Evolutionary conservation across 2,113 vertebrate genomes (phyloP), one percentile per base, ranked within the genome.

Genomic region (Neogobius melanostomus): DNA sequence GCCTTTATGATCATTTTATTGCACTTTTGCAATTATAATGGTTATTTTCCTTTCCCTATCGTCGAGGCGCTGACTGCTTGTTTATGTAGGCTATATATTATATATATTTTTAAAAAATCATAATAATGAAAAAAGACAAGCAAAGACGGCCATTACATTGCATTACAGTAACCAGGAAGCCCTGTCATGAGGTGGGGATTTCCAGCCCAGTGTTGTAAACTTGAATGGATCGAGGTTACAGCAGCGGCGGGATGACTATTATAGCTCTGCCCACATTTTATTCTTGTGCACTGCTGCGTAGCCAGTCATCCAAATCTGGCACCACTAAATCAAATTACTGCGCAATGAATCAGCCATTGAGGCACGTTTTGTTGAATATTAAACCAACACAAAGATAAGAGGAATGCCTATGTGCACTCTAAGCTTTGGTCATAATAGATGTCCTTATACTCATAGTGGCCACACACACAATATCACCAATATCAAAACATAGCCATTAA

Each of bases 121-220:
- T 47, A 8, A 47, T 8, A 47, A 47, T 36, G 28, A 5, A 47
- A 47, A 9, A 42, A 42, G 14, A 47, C 54, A 63, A 65, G 8
- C 43, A 59, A 72, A 28, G 71, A 81, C 81, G 73, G 28, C 82
- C 74, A 78, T 80, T 83, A 87, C 53, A 56, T 56, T 56, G 80
- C 71, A 36, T 36, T 36, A 36, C 87, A 82, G 83, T 76, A 82
- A 89, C 75, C 84, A 88, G 87, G 87, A 89, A 88, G 85, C 86
- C 65, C 79, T 83, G 85, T 88, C 85, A 88, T 84, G 87, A 88
- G 88, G 82, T 87, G 90, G 88, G 90, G 90, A 89, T 87, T 91
- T 91, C 90, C 90, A 91, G 81, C 83, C 68, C 53, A 75, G 80
- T 83, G 84, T 80, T 84, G 83, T 85, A 86, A 85, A 85, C 84